These are phyloP conservation scores for Blastobasis adustella DNA, from an alignment of 2,888 invertebrate genomes.

Conservation along the genomic window DNA sequence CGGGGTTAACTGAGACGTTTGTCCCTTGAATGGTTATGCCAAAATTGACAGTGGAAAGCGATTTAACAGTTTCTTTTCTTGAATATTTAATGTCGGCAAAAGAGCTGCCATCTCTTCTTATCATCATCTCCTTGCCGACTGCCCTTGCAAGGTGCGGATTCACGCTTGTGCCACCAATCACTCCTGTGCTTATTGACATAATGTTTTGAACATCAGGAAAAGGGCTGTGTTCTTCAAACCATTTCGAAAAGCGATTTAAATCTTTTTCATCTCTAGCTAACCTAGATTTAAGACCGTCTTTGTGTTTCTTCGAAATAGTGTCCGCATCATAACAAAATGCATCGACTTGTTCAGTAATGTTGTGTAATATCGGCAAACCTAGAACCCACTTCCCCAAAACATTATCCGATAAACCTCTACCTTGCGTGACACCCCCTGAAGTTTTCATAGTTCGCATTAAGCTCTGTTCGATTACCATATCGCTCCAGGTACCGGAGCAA, in stretches of 20 bases:
- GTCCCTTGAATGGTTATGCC: conserved; percentile 15
- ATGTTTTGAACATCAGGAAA: conserved; percentile 14
- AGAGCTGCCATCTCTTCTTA: conserved; percentile 16
- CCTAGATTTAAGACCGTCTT: conserved; percentile 16
- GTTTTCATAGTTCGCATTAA: conserved; percentile 20
- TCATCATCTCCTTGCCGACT: conserved; percentile 20
- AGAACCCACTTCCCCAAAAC: conserved; percentile 11
- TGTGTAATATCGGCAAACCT: conserved; percentile 8
- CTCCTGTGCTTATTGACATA: conserved; percentile 18
- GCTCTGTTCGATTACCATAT: conserved; percentile 17
- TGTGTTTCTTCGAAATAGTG: conserved; percentile 15
- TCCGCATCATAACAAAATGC: conserved; percentile 13
- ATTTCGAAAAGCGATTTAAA: conserved; percentile 13
- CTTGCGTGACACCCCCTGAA: conserved; percentile 23
- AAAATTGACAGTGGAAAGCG: conserved; percentile 15
- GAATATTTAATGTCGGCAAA: conserved; percentile 25
- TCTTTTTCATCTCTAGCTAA: conserved; percentile 15
- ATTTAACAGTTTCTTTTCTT: conserved; percentile 23
- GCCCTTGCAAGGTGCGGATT: conserved; percentile 24
- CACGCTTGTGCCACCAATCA: conserved; percentile 19
- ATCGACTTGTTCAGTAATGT: conserved; percentile 12
- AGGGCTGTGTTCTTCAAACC: conserved; percentile 16
- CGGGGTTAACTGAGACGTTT: conserved; percentile 18
- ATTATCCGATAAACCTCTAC: conserved; percentile 23
- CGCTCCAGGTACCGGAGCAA: conserved; percentile 18